phyloP scores from a whole-genome alignment of 2,113 vertebrate genomes.

The Campylomormyrus tamandua region DNA sequence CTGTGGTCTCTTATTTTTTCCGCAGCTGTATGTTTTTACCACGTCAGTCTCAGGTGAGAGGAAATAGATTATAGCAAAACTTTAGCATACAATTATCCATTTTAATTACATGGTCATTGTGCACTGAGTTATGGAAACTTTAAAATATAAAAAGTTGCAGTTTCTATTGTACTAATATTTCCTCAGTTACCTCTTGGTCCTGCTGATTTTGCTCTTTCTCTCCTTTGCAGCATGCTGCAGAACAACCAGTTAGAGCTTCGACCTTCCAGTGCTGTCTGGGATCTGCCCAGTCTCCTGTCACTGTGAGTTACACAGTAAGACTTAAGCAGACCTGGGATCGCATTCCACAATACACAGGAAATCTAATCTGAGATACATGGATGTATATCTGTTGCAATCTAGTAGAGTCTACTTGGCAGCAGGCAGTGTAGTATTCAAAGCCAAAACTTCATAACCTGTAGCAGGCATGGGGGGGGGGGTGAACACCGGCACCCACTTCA shows the following conservation, averaged over 20 bases:
- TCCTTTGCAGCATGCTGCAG: constrained; percentile 65
- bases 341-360: not conserved
- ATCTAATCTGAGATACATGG: not conserved
- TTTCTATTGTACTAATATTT: not conserved
- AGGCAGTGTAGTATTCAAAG: not conserved
- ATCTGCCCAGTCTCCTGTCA: constrained; percentile 67
- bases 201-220: not conserved
- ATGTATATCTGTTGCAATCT: not conserved
- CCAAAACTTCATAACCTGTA: constrained; percentile 10
- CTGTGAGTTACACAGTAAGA: constrained; percentile 55
- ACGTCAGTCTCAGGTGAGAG: not conserved
- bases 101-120: not conserved
- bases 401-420: not conserved
- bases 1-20: too few species aligned
- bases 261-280: constrained; percentile 63
- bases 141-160: not conserved
- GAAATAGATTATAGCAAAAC: not conserved
- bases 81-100: not conserved
- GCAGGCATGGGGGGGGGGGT: not conserved
- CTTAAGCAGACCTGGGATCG: not conserved
- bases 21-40: not conserved
- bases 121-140: not conserved
- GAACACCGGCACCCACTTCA: not conserved
- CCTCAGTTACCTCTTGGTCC: not conserved
- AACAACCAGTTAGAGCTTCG: constrained; percentile 62